phyloP scores from a whole-genome alignment of 2,888 invertebrate genomes.

The Odontocerum albicorne region DNA sequence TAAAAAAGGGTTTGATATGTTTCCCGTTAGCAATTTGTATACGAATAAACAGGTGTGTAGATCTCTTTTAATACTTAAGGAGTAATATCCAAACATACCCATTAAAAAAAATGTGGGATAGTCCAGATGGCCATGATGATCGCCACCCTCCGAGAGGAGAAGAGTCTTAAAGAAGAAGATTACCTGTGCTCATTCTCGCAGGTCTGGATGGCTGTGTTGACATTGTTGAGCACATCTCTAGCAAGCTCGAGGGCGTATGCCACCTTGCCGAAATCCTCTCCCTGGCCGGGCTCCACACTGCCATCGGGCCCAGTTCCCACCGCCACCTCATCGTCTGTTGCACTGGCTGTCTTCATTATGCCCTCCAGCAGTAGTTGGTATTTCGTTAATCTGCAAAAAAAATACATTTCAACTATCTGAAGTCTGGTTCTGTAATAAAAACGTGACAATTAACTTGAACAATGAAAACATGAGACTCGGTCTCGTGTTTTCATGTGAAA shows the following conservation, averaged over 20 bases:
- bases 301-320: conserved; percentile 21
- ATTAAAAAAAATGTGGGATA: too few species aligned
- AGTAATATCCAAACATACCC: too few species aligned
- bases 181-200: conserved; percentile 55
- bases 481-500: not conserved
- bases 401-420: not conserved
- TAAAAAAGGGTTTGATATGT: too few species aligned
- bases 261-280: conserved; percentile 43
- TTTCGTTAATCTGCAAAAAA: conserved; percentile 49
- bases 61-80: too few species aligned
- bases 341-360: conserved; percentile 47
- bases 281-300: conserved; percentile 34
- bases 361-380: conserved; percentile 54
- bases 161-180: conserved; percentile 1
- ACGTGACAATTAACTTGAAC: not conserved
- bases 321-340: conserved; percentile 35
- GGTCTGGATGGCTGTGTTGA: conserved; percentile 52
- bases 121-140: too few species aligned
- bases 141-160: too few species aligned
- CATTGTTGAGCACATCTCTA: conserved; percentile 51
- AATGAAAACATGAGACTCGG: not conserved
- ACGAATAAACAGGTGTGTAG: too few species aligned
- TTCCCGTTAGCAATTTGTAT: too few species aligned
- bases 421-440: not conserved
- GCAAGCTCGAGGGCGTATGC: conserved; percentile 46